Base-by-base conservation (phyloP, 2,888 invertebrate genomes). In the Choreutis nemorana region DNA sequence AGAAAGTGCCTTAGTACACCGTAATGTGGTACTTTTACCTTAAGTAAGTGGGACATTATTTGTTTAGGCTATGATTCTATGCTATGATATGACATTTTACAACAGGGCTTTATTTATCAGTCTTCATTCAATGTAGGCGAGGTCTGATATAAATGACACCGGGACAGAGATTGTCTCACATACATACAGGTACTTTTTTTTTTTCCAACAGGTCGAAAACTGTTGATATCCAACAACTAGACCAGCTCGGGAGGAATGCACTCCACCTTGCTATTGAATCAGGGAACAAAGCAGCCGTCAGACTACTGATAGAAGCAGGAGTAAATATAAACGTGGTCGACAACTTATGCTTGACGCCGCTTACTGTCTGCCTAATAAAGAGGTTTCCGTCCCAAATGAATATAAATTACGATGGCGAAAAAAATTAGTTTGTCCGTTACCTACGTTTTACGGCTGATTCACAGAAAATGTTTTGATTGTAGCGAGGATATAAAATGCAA, bases 341-440 rank as follows among this genome's bases (percentile, higher is more conserved):
- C 39, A 50, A 60, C 21, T 47, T 79, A 16, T 70, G 68, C 14
- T 63, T 73, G 62, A 73, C 79, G n/a, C 75, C 81, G 3, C 54
- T 81, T 4, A 70, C 68, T 1, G 41, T 68, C 24, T 59, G 67
- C 48, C 37, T 75, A 12, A 59, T 78, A 56, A 67, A 78, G 47
- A 65, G 60, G 75, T 72, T n/a, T n/a, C n/a, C n/a, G n/a, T n/a
- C n/a, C n/a, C 41, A 31, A n/a, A n/a, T n/a, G n/a, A n/a, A n/a
- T n/a, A n/a, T n/a, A n/a, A n/a, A n/a, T n/a, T n/a, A n/a, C n/a
- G n/a, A n/a, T n/a, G n/a, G n/a, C n/a, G n/a, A n/a, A n/a, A n/a
- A n/a, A n/a, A 26, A 23, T 8, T 8, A 14, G n/a, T n/a, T 5
- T 4, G 26, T 26, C 4, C 14, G n/a, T 26, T 14, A 14, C 15